Evolutionary conservation across 2,888 invertebrate genomes (phyloP).

Genomic region (Xanthia icteritia): DNA sequence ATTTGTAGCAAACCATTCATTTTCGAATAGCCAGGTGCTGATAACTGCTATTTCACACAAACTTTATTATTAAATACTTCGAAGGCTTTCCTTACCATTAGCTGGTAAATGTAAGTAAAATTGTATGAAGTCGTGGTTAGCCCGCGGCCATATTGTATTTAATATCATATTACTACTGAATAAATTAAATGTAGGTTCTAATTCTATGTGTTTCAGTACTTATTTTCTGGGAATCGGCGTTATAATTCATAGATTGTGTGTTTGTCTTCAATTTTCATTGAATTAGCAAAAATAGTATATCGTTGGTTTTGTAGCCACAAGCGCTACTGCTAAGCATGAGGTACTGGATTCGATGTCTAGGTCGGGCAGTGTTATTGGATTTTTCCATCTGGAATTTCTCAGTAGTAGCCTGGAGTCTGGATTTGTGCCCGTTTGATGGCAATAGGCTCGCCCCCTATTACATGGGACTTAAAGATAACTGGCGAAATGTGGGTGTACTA

Average conservation of each 20-base stretch:
- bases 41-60: constrained; percentile 56
- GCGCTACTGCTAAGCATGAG: too few species aligned
- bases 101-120: constrained; percentile 26
- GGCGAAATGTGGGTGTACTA: too few species aligned
- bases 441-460: too few species aligned
- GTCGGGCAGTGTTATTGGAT: too few species aligned
- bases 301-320: too few species aligned
- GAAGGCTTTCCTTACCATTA: constrained; percentile 15
- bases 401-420: too few species aligned
- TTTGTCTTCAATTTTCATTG: not conserved
- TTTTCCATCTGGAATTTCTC: too few species aligned
- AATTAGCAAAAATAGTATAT: not conserved
- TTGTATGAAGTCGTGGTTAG: constrained; percentile 15
- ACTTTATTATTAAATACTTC: constrained; percentile 54
- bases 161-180: constrained; percentile 20
- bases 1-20: constrained; percentile 53
- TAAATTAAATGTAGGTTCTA: constrained; percentile 39
- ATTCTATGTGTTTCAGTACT: not conserved
- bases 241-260: not conserved
- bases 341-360: too few species aligned
- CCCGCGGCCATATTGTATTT: constrained; percentile 14
- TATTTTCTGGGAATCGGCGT: not conserved
- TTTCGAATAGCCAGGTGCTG: constrained; percentile 35
- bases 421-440: too few species aligned
- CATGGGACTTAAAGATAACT: too few species aligned